These are phyloP conservation scores for Condylura cristata DNA, from an alignment of 2,113 vertebrate genomes.

Conservation along the genomic window DNA sequence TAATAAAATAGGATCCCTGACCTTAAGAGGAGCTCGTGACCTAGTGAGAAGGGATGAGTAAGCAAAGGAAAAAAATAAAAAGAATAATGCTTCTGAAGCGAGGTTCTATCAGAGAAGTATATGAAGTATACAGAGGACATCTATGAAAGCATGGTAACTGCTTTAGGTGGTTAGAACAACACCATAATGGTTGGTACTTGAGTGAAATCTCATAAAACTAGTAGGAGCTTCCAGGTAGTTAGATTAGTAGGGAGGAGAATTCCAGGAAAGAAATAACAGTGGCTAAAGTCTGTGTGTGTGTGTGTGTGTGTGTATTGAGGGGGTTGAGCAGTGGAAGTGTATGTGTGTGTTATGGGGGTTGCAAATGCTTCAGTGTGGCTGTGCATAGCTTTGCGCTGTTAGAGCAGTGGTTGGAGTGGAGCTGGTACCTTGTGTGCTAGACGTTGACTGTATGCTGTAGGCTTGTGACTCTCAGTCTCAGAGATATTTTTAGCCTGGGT, in stretches of 20 bases:
- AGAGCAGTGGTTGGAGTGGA: neutral
- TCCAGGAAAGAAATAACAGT: neutral
- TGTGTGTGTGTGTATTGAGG: neutral
- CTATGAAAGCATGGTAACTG: neutral
- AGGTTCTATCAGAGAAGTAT: neutral
- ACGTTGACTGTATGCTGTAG: neutral
- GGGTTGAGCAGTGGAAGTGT: neutral
- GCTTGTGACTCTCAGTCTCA: constrained; percentile 8
- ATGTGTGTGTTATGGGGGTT: neutral
- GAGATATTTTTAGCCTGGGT: constrained; percentile 49
- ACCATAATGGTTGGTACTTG: neutral
- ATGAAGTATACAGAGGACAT: neutral
- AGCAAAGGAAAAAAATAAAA: neutral
- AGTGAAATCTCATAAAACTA: neutral
- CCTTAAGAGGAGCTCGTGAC: neutral
- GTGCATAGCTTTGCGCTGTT: neutral
- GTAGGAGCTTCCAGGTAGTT: neutral
- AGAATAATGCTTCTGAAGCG: neutral
- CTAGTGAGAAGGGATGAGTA: constrained; percentile 10
- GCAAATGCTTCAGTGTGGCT: neutral
- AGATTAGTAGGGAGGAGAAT: neutral
- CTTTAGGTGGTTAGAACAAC: neutral
- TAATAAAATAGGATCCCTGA: constrained; percentile 8
- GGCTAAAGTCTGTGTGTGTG: neutral
- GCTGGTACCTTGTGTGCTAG: neutral